Conservation (phyloP, 2,888 invertebrate species). For the Drosophila mulleri region DNA sequence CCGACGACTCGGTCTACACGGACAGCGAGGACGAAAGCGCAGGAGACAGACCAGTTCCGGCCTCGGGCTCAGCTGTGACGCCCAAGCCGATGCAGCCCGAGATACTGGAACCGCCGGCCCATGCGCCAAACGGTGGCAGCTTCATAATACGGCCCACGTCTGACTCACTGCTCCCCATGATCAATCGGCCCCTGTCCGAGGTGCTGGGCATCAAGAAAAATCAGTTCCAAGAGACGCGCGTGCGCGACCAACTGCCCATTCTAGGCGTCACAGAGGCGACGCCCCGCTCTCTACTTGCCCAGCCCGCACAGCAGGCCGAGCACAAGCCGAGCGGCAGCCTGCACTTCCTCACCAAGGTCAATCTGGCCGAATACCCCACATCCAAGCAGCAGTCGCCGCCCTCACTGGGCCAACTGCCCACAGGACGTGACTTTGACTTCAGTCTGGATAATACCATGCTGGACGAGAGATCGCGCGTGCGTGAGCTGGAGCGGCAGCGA, state of each 20-base stretch:
- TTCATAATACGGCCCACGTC: slow-evolving; percentile 79
- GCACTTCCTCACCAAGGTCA: slow-evolving; percentile 83
- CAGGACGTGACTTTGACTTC: slow-evolving; percentile 83
- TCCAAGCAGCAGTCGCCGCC: slow-evolving; percentile 69
- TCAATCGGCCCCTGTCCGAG: slow-evolving; percentile 85
- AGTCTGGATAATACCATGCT: slow-evolving; percentile 84
- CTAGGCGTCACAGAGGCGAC: slow-evolving; percentile 69
- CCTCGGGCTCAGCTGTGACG: slow-evolving; percentile 33
- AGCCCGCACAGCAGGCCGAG: slow-evolving; percentile 36
- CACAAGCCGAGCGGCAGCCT: slow-evolving; percentile 47
- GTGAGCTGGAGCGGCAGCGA: slow-evolving; percentile 70
- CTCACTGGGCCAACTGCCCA: slow-evolving; percentile 53
- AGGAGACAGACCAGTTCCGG: slow-evolving; percentile 41
- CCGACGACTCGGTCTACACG: slow-evolving; percentile 74
- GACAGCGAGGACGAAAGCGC: slow-evolving; percentile 66
- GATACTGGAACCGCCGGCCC: slow-evolving; percentile 59
- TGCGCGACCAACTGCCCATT: slow-evolving; percentile 81
- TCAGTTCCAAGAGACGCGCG: slow-evolving; percentile 85
- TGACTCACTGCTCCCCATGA: slow-evolving; percentile 84
- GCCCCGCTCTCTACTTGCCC: slow-evolving; percentile 58
- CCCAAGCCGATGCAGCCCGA: slow-evolving; percentile 56
- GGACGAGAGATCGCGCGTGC: slow-evolving; percentile 81
- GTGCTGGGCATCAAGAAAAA: slow-evolving; percentile 85
- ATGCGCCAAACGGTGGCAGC: slow-evolving; percentile 65
- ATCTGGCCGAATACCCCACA: slow-evolving; percentile 83